Percentiles rank a stretch among this genome's conserved stretches.
These are phyloP conservation scores for Chiridota heheva DNA, from an alignment of 35 echinoderm and acorn worm species.

Conservation along the genomic window DNA sequence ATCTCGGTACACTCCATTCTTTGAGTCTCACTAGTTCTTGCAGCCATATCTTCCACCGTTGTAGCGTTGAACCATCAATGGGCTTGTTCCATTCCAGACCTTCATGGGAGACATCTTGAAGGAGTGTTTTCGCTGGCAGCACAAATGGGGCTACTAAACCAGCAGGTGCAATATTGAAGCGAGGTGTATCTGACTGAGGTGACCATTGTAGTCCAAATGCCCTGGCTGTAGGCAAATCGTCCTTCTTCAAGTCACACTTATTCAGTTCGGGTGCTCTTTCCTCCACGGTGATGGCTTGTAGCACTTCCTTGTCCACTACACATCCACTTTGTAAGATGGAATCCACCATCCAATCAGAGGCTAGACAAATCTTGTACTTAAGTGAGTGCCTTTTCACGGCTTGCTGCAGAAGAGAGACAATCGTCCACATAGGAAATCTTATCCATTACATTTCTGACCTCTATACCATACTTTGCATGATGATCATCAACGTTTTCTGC, in stretches of 20 bases:
- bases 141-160: conserved; percentile 44
- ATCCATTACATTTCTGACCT: conserved; percentile 10
- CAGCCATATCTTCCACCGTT: conserved; percentile 44
- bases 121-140: conserved; percentile 43
- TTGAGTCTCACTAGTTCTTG: conserved; percentile 25
- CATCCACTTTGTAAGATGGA: conserved; percentile 55
- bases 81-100: conserved; percentile 47
- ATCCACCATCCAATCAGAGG: conserved; percentile 27
- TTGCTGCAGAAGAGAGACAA: neutral
- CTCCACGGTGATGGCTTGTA: conserved; percentile 22
- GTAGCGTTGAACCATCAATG: conserved; percentile 3
- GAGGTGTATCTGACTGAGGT: conserved; percentile 26
- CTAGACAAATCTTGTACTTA: conserved; percentile 16
- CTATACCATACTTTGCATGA: neutral
- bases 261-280: conserved; percentile 29
- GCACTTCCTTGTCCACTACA: conserved; percentile 26
- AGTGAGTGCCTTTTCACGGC: neutral
- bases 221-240: conserved; percentile 10
- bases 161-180: neutral
- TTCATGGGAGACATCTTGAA: conserved; percentile 44
- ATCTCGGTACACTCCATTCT: conserved; percentile 44
- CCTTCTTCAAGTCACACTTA: conserved; percentile 24
- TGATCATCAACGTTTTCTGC: conserved; percentile 10
- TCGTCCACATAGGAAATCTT: conserved; percentile 30
- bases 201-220: conserved; percentile 54